A percentile compares a stretch with the other conserved stretches of the same genome.
These are phyloP conservation scores for Cotesia glomerata DNA, from an alignment of 1,140 invertebrate species.

Conservation along the genomic window DNA sequence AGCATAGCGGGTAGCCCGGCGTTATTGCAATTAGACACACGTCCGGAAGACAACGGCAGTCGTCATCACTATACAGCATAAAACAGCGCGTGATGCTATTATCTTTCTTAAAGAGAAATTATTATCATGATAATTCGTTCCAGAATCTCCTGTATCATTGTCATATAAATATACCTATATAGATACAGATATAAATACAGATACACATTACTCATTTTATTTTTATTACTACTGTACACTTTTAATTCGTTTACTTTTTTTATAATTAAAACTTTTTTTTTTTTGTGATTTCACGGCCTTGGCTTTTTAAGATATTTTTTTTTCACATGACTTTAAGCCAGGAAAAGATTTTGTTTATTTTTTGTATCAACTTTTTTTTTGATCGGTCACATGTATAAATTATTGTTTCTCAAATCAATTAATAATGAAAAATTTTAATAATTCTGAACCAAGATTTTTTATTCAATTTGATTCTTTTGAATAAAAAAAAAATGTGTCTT, in stretches of 20 bases:
- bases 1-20: slow-evolving; percentile 18
- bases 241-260: too few relatives aligned
- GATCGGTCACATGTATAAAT: too few relatives aligned
- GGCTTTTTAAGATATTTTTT: too few relatives aligned
- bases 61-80: slow-evolving; percentile 17
- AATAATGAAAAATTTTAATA: too few relatives aligned
- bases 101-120: neutral
- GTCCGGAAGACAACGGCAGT: slow-evolving; percentile 28
- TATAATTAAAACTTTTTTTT: too few relatives aligned
- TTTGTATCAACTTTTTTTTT: neutral
- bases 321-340: too few relatives aligned
- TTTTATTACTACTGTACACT: slow-evolving; percentile 17
- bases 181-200: neutral
- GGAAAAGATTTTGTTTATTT: too few relatives aligned
- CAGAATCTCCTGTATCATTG: slow-evolving; percentile 29
- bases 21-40: slow-evolving; percentile 35
- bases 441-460: too few relatives aligned
- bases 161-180: slow-evolving; percentile 17
- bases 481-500: too few relatives aligned
- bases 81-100: slow-evolving; percentile 24
- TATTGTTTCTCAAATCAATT: too few relatives aligned
- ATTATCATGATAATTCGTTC: slow-evolving; percentile 26
- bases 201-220: slow-evolving; percentile 33
- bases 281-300: too few relatives aligned
- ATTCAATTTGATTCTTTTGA: too few relatives aligned